Conservation (phyloP, 2,888 invertebrate species). For the Xylocampa areola region DNA sequence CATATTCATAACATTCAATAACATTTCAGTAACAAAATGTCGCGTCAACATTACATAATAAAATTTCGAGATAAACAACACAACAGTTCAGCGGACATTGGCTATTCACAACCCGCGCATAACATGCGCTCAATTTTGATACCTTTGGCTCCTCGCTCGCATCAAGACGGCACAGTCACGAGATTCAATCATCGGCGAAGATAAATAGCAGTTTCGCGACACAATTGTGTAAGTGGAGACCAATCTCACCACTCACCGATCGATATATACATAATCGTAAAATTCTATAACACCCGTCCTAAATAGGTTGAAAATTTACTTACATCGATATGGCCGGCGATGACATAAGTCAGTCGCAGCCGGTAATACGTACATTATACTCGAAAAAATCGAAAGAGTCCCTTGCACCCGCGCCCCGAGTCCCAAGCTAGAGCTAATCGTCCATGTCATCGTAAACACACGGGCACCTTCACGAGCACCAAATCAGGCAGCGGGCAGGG, state of each 20-base stretch:
- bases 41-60: constrained; percentile 77
- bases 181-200: constrained; percentile 49
- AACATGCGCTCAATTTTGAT: constrained; percentile 74
- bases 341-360: constrained; percentile 15
- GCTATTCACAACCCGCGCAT: constrained; percentile 81
- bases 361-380: constrained; percentile 30
- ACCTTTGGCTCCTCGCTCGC: constrained; percentile 77
- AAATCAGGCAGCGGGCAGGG: not conserved
- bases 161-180: constrained; percentile 58
- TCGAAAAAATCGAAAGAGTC: constrained; percentile 21
- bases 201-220: constrained; percentile 58
- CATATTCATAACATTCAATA: constrained; percentile 62
- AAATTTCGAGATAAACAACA: constrained; percentile 83
- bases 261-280: constrained; percentile 61
- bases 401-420: not conserved
- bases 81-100: constrained; percentile 71
- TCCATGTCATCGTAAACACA: not conserved
- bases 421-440: not conserved
- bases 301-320: constrained; percentile 52
- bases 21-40: constrained; percentile 62
- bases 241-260: constrained; percentile 57
- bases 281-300: constrained; percentile 61
- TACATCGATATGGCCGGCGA: constrained; percentile 51
- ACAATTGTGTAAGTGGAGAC: constrained; percentile 63
- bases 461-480: not conserved